Evolutionary conservation across 2,888 invertebrate species (phyloP), one percentile per base, ranked within the genome.

Genomic region (Allophyes oxyacanthae): DNA sequence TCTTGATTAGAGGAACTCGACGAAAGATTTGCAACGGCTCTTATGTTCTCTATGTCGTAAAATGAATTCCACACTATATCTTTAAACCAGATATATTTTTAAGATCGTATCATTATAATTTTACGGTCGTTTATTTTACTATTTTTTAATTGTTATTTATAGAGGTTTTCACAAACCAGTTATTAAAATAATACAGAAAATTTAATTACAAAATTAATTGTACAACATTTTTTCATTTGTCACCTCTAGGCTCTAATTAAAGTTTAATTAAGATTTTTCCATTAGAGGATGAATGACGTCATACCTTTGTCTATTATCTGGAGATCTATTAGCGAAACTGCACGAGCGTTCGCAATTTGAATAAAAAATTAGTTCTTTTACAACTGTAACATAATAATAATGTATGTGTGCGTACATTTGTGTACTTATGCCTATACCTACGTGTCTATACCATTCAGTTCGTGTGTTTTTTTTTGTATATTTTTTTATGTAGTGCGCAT

Each of bases 1-100:
- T 63, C 25, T 59, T 54, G 59, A 59, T 32, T 28, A 46, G 20
- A 51, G 37, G 45, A 10, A 26, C 50, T 33, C 15, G 50, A 51
- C 5, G 61, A 66, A 37, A 67, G 61, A 67, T 64, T 52, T 46
- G 68, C 63, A 43, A 46, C 37, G 4, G 33, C 28, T 13, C 13
- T 37, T 37, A 37, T 28, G 36, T 52, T 51, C 43, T 60, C 25
- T 40, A 43, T 36, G n/a, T 6, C 11, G 26, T 34, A 25, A 11
- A 38, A 20, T 28, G 4, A 37, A 25, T 46, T 42, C 58, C 20
- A 3, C 20, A 4, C 20, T n/a, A n/a, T 33, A 33, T 30, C 26
- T 13, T 30, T 42, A 38, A 9, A 14, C 13, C 42, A 14, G 15
- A 46, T 34, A 2, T n/a, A 33, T 32, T 32, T 37, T 37, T 58